Percentiles rank a stretch among this genome's conserved stretches.
These are phyloP conservation scores for Listrodromus nycthemerus DNA, from an alignment of 2,888 invertebrate genomes.

Conservation along the genomic window DNA sequence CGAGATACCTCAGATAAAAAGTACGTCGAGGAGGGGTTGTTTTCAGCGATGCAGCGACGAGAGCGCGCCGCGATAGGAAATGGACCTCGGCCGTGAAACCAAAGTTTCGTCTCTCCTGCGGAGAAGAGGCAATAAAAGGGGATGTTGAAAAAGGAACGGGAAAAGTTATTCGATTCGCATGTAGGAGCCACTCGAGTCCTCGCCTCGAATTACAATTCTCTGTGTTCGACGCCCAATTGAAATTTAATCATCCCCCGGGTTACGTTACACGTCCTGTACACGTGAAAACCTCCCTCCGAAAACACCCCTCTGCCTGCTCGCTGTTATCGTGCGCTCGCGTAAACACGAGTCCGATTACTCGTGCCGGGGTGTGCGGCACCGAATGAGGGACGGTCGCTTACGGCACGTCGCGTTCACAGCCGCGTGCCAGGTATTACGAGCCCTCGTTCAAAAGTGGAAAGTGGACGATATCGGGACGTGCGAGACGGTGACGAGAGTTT, in stretches of 20 bases:
- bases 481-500: conserved; percentile 1
- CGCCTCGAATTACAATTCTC: conserved; percentile 39
- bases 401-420: conserved; percentile 42
- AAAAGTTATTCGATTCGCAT: conserved; percentile 39
- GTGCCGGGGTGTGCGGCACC: conserved; percentile 13
- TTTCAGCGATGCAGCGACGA: conserved; percentile 1
- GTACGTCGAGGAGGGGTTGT: background rate
- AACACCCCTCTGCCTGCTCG: background rate
- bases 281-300: background rate
- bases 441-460: conserved; percentile 31
- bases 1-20: conserved; percentile 3
- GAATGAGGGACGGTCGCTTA: background rate
- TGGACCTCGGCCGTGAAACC: conserved; percentile 7
- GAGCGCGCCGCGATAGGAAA: background rate
- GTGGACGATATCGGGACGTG: conserved; percentile 15
- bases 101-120: conserved; percentile 40
- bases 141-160: background rate
- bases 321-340: conserved; percentile 20
- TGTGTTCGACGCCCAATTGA: conserved; percentile 36
- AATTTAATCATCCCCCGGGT: conserved; percentile 48
- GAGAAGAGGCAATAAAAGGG: background rate
- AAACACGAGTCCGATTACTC: conserved; percentile 46
- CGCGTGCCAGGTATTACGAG: conserved; percentile 6
- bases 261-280: conserved; percentile 25
- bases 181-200: conserved; percentile 13